Base-by-base conservation (phyloP, 2,797 vertebrate species). In the Graptemys geographica region DNA sequence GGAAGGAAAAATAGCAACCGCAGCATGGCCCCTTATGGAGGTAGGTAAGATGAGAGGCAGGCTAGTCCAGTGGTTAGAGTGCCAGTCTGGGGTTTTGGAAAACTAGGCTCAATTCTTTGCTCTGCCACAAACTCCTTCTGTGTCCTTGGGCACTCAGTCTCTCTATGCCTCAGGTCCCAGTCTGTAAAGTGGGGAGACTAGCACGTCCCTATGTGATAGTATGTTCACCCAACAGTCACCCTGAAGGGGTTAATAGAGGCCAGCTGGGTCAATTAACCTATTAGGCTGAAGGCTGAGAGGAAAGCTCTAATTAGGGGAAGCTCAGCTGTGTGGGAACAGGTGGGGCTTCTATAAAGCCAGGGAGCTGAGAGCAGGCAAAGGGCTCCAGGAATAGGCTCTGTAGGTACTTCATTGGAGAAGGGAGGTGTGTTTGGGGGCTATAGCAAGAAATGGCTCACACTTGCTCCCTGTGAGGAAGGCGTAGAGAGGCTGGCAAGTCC, bases 401-500 rank as follows among this genome's bases (percentile, higher is more conserved):
- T 2, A 21, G 1, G 9, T 37, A 19, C 16, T 65, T 18, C 4
- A 2, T 33, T n/a, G 18, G n/a, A 18, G 4, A 37, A n/a, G 18
- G n/a, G 8, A 5, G 28, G 59, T 62, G 59, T 33, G 62, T n/a
- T n/a, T 65, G 15, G 31, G 62, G 62, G 33, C 62, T 18, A 31
- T 33, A 33, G 6, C 6, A 33, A 62, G 59, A 33, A 33, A 31
- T 56, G 11, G 55, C 21, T 25, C 25, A 27, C 9, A 56, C 10
- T 59, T 6, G 11, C 27, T 28, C 28, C 57, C 28, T 31, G 28
- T 12, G 31, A 18, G 31, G 62, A 33, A 65, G 33, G 62, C 18
- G 8, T 6, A 18, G 15, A 65, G 31, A 65, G 31, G 59, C 31
- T n/a, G 4, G 59, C 62, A 69, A 37, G 33, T 18, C 62, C 33